Evolutionary conservation across 2,888 invertebrate genomes (phyloP).

Genomic region (Deroplatys truncata): DNA sequence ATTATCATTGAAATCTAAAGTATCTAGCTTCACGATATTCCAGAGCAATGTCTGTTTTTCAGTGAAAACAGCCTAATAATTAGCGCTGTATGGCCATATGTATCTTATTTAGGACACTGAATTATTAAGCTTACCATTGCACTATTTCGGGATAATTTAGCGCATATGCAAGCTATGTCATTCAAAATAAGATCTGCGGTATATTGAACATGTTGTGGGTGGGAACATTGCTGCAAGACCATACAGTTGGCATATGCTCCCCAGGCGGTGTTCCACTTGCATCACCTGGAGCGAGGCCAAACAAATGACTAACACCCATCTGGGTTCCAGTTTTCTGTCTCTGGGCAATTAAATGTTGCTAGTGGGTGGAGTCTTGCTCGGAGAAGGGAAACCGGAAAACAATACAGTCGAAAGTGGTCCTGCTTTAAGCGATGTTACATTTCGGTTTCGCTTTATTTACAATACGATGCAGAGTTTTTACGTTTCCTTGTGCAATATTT

Average conservation of each 20-base stretch:
- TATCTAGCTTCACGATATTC: too few relatives aligned
- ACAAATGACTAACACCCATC: not conserved
- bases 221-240: not conserved
- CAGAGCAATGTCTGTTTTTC: too few relatives aligned
- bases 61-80: too few relatives aligned
- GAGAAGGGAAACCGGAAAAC: not conserved
- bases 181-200: too few relatives aligned
- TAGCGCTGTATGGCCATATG: too few relatives aligned
- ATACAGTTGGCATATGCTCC: not conserved
- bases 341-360: not conserved
- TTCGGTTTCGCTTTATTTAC: not conserved
- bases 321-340: not conserved
- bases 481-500: not conserved
- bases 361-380: not conserved
- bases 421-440: not conserved
- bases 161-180: too few relatives aligned
- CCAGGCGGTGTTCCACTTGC: not conserved
- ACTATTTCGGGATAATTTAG: too few relatives aligned
- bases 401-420: not conserved
- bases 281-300: not conserved
- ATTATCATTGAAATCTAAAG: too few relatives aligned
- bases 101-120: too few relatives aligned
- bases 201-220: not conserved
- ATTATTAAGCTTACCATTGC: too few relatives aligned
- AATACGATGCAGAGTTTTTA: not conserved